Base-by-base conservation (phyloP, 1,140 invertebrate species). In the Hormaphis cornu region DNA sequence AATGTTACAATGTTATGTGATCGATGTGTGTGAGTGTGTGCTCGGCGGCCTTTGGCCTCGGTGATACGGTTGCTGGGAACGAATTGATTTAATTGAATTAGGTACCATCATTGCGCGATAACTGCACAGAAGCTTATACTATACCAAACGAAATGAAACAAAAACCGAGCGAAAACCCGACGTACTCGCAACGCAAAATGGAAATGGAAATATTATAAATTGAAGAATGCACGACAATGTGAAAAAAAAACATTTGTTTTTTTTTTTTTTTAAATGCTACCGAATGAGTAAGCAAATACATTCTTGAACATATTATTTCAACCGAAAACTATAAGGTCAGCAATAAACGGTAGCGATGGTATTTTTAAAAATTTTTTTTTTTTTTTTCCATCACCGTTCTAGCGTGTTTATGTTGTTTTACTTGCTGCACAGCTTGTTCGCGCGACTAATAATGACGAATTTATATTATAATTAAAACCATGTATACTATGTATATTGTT, bases 21-120 rank as follows among this genome's bases (percentile, higher is more conserved):
- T 20, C 53, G 18, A 35, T 24, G 30, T 33, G 22, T 40, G 14
- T 20, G 30, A 12, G 54, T 24, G 30, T 33, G 22, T 40, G 14
- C 33, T 40, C 22, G 35, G 7, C 33, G 33, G 54, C 54, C 54
- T 58, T 58, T 58, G 54, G 54, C 54, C 54, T 37, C 20, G n/a
- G 33, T 24, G 33, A 58, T 58, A 37, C 54, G 33, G 54, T 40
- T 40, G 54, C 35, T 40, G 54, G 54, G 54, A 58, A 40, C 54
- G 35, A 58, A 40, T 58, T 58, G 33, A 58, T 58, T 58, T 40
- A 37, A 58, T 58, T 58, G 33, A 58, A 58, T 58, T 58, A 58
- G n/a, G n/a, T n/a, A n/a, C n/a, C n/a, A n/a, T 35, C 54, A 40
- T 20, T 12, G 1, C 14, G 6, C 18, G 42, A 56, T 12, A 18